phyloP scores from a whole-genome alignment of 2,113 vertebrate genomes.

The Lagopus leucura region DNA sequence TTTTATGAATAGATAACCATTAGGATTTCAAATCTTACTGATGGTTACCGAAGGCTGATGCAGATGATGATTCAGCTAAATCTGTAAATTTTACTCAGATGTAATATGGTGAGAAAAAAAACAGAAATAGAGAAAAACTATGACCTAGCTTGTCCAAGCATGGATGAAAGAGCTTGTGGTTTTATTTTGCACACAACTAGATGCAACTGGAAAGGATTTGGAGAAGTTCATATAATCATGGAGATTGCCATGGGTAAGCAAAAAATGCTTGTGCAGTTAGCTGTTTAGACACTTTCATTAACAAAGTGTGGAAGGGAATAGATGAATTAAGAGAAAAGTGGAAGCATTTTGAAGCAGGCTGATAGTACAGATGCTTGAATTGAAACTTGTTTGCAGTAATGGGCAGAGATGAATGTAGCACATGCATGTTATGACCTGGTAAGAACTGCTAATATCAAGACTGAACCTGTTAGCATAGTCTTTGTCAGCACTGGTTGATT shows the following conservation, averaged over 20 bases:
- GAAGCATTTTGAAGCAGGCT: neutral
- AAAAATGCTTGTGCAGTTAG: neutral
- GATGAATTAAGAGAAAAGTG: neutral
- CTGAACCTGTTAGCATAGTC: neutral
- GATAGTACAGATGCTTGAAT: neutral
- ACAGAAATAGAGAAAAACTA: neutral
- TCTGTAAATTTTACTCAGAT: neutral
- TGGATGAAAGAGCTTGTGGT: neutral
- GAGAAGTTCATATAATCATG: neutral
- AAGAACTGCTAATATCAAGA: neutral
- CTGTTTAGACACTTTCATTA: neutral
- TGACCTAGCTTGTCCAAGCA: neutral
- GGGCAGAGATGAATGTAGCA: neutral
- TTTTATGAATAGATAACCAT: neutral
- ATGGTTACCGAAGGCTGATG: neutral
- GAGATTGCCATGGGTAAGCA: neutral
- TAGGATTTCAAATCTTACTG: neutral
- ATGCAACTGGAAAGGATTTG: neutral
- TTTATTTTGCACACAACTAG: neutral
- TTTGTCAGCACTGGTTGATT: accelerated
- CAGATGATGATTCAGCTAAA: neutral
- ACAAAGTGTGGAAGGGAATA: neutral
- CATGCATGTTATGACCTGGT: neutral
- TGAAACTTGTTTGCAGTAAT: neutral
- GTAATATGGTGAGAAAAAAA: neutral